Evolutionary conservation across 1,140 invertebrate genomes (phyloP).

Genomic region (Phortica variegata): DNA sequence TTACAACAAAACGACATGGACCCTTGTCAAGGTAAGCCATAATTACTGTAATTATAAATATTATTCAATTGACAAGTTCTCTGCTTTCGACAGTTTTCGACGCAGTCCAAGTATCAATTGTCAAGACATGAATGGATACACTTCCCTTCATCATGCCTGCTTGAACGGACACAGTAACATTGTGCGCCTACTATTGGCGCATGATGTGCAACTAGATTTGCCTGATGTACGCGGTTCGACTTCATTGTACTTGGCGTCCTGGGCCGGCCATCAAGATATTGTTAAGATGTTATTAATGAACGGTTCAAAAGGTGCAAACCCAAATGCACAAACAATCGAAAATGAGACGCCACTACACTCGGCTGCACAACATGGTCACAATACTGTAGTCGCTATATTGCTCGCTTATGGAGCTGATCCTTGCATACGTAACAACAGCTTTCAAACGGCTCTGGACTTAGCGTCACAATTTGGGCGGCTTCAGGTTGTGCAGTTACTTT

Average conservation of each 20-base stretch:
- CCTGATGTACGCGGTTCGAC: conserved; percentile 82
- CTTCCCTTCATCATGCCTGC: conserved; percentile 90
- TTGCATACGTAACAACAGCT: conserved; percentile 80
- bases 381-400: conserved; percentile 80
- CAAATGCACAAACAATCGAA: conserved; percentile 86
- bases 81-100: conserved; percentile 67
- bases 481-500: conserved; percentile 83
- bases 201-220: conserved; percentile 86
- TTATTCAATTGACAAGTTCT: too few species aligned
- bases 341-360: conserved; percentile 92
- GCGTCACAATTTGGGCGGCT: conserved; percentile 87
- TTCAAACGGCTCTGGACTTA: conserved; percentile 90
- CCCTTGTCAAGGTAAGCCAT: conserved; percentile 80
- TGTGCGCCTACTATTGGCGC: conserved; percentile 77
- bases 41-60: conserved; percentile 1
- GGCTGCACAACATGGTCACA: conserved; percentile 93
- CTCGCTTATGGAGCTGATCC: conserved; percentile 87
- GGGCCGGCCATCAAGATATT: conserved; percentile 83
- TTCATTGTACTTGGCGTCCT: conserved; percentile 84
- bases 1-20: conserved; percentile 86
- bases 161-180: conserved; percentile 90
- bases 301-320: conserved; percentile 72
- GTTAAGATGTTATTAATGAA: conserved; percentile 75
- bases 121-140: conserved; percentile 90
- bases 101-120: conserved; percentile 87